These are phyloP conservation scores for Ernsta delagoae DNA, from an alignment of 2,888 invertebrate genomes.

Conservation along the genomic window DNA sequence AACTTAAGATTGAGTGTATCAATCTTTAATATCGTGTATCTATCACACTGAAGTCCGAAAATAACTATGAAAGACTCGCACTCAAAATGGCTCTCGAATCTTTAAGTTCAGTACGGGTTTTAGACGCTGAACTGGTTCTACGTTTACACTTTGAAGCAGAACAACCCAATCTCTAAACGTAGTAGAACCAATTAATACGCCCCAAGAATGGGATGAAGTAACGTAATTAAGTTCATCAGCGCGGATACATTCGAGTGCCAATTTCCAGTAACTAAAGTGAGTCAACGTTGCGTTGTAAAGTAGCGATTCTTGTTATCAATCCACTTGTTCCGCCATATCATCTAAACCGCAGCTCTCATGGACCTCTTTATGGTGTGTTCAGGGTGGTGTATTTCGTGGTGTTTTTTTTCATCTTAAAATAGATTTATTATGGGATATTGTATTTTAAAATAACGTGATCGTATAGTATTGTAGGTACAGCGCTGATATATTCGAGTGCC, in stretches of 20 bases:
- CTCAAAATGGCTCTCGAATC: not conserved
- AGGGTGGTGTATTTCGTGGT: too few relatives aligned
- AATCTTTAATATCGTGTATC: too few relatives aligned
- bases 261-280: not conserved
- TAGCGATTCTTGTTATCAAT: conserved; percentile 4
- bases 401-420: too few relatives aligned
- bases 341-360: not conserved
- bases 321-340: conserved; percentile 1
- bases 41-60: not conserved
- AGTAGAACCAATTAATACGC: not conserved
- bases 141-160: not conserved
- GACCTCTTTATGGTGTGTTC: not conserved
- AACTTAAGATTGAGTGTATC: too few relatives aligned
- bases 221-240: conserved; percentile 3
- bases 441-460: too few relatives aligned
- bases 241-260: not conserved
- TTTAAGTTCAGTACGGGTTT: not conserved
- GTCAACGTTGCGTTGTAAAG: conserved; percentile 1
- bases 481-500: not conserved
- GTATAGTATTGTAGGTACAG: not conserved
- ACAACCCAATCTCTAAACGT: not conserved
- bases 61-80: not conserved
- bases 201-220: not conserved
- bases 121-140: not conserved
- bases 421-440: too few relatives aligned